These are phyloP conservation scores for Cinclus cinclus DNA, from an alignment of 2,113 vertebrate genomes.

Conservation along the genomic window DNA sequence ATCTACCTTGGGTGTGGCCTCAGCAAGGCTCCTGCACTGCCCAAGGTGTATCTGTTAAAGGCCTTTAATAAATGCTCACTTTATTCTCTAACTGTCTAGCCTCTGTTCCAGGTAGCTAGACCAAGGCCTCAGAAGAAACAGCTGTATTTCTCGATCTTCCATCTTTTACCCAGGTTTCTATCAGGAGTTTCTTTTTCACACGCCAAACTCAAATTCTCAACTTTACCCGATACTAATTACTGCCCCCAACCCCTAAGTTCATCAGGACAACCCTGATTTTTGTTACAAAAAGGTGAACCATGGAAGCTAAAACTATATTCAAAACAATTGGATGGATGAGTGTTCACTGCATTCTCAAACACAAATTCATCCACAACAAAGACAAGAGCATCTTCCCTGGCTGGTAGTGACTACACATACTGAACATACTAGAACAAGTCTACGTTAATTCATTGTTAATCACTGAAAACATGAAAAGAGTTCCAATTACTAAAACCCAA, in stretches of 20 bases:
- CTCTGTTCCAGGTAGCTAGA: not conserved
- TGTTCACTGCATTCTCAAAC: not conserved
- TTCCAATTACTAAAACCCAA: not conserved
- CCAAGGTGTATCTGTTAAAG: not conserved
- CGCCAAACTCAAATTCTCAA: not conserved
- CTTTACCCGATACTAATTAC: not conserved
- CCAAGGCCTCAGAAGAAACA: not conserved
- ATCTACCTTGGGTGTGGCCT: not conserved
- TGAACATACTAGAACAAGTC: not conserved
- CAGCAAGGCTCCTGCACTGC: not conserved
- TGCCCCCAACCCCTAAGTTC: rapidly evolving
- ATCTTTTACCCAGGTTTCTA: not conserved
- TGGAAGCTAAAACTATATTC: not conserved
- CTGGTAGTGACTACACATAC: not conserved
- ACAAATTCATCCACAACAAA: not conserved
- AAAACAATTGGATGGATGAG: not conserved
- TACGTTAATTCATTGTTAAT: not conserved
- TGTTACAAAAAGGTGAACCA: not conserved
- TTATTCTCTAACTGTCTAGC: not conserved
- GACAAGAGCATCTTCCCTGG: not conserved
- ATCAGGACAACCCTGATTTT: not conserved
- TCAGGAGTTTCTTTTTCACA: not conserved
- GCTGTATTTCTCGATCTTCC: not conserved
- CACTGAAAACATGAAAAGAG: not conserved
- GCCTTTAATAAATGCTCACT: not conserved